phyloP scores from a whole-genome alignment of 1,140 invertebrate species.

The Hyles euphorbiae region DNA sequence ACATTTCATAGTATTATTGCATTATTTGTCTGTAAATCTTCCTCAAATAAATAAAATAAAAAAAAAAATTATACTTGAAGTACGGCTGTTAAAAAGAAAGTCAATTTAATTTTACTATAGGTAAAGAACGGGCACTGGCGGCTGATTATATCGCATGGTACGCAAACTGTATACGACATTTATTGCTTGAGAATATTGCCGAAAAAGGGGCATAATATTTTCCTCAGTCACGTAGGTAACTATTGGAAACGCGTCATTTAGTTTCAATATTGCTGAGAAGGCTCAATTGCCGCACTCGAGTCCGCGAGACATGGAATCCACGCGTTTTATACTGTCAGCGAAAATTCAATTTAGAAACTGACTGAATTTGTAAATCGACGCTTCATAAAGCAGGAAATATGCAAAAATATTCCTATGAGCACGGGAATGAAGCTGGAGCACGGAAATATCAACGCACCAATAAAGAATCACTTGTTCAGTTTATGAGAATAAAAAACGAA shows the following conservation, averaged over 20 bases:
- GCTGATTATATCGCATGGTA: not conserved
- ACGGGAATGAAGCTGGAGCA: conserved; percentile 24
- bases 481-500: not conserved
- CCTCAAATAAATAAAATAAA: too few relatives aligned
- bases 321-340: conserved; percentile 33
- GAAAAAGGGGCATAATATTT: conserved; percentile 22
- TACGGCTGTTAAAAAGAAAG: too few relatives aligned
- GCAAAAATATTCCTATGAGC: conserved; percentile 36
- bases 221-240: conserved; percentile 22
- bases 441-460: conserved; percentile 10
- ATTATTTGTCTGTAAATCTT: too few relatives aligned
- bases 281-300: conserved; percentile 14
- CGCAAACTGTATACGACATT: conserved; percentile 1
- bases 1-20: too few relatives aligned
- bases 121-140: not conserved
- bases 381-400: conserved; percentile 22
- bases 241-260: conserved; percentile 27
- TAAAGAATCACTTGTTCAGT: conserved; percentile 14
- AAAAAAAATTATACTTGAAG: too few relatives aligned
- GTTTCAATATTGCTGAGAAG: conserved; percentile 30
- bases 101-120: too few relatives aligned
- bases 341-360: conserved; percentile 36
- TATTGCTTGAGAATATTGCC: conserved; percentile 6
- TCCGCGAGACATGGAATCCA: conserved; percentile 23
- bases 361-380: conserved; percentile 26